These are phyloP conservation scores for Latrodectus hesperus DNA, from an alignment of 2,888 invertebrate species.

Conservation along the genomic window DNA sequence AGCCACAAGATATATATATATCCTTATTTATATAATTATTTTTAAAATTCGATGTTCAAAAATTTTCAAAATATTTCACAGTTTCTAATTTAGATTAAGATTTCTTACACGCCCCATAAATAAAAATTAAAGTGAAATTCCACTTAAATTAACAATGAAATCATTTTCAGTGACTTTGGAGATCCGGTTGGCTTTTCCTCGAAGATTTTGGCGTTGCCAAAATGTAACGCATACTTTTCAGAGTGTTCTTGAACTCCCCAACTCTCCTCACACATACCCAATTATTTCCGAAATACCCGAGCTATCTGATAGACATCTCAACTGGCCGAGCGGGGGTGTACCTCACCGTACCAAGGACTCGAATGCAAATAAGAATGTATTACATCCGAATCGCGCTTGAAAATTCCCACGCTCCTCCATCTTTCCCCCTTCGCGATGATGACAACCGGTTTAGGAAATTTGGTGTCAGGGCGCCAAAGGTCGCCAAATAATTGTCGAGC, in stretches of 20 bases:
- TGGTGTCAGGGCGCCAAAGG: slow-evolving; percentile 60
- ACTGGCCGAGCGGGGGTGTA: slow-evolving; percentile 31
- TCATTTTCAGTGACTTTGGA: no score
- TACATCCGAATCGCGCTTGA: not conserved
- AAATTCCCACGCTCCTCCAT: slow-evolving; percentile 55
- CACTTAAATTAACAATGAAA: no score
- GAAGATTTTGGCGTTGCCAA: not conserved
- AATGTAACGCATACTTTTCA: not conserved
- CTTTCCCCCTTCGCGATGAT: slow-evolving; percentile 32
- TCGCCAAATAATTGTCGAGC: slow-evolving; percentile 66
- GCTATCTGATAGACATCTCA: slow-evolving; percentile 43
- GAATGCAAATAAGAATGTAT: slow-evolving; percentile 60
- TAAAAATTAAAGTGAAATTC: no score
- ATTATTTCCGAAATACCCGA: not conserved
- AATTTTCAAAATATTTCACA: no score
- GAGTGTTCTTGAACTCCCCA: not conserved
- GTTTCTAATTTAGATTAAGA: no score
- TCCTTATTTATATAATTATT: no score
- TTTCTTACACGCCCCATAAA: no score
- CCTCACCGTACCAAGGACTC: slow-evolving; percentile 34
- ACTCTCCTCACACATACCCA: not conserved
- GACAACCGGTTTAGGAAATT: slow-evolving; percentile 57
- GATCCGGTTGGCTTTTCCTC: no score
- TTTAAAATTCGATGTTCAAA: no score
- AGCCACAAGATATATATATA: no score